Percentiles rank a stretch among this genome's conserved stretches.
Evolutionary conservation across 2,888 invertebrate species (phyloP).

Genomic region (Gisinianus flammeolus): DNA sequence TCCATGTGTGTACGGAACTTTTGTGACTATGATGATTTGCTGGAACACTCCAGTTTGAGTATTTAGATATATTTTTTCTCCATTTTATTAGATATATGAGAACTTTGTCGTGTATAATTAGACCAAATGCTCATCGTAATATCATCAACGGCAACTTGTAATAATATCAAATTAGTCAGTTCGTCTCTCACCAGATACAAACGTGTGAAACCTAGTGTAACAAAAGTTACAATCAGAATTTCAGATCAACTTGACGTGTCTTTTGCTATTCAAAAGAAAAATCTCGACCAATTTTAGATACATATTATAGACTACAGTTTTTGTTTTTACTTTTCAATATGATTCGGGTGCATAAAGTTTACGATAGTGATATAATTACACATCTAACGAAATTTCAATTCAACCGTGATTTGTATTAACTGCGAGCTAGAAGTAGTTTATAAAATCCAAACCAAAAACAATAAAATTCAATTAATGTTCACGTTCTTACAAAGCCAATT

Average conservation of each 20-base stretch:
- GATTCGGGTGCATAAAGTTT: too few species aligned
- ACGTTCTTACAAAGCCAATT: too few species aligned
- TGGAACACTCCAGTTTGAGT: constrained; percentile 13
- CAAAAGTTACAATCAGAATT: too few species aligned
- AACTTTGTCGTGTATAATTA: not conserved
- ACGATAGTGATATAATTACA: not conserved
- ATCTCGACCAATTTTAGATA: too few species aligned
- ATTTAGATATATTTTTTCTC: not conserved
- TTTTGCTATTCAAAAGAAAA: too few species aligned
- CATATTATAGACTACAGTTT: too few species aligned
- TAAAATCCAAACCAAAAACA: not conserved
- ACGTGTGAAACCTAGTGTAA: too few species aligned
- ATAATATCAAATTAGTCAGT: not conserved
- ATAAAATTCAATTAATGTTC: too few species aligned
- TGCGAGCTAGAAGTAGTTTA: too few species aligned
- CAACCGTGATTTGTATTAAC: too few species aligned
- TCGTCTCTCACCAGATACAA: not conserved
- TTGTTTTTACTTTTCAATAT: too few species aligned
- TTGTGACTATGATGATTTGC: not conserved
- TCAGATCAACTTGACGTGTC: too few species aligned
- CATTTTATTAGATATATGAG: not conserved
- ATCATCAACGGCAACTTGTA: not conserved
- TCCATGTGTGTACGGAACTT: not conserved
- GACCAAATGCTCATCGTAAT: not conserved
- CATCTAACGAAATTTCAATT: not conserved